These are phyloP conservation scores for Vireo griseus DNA, from an alignment of 2,797 vertebrate genomes.

Conservation along the genomic window DNA sequence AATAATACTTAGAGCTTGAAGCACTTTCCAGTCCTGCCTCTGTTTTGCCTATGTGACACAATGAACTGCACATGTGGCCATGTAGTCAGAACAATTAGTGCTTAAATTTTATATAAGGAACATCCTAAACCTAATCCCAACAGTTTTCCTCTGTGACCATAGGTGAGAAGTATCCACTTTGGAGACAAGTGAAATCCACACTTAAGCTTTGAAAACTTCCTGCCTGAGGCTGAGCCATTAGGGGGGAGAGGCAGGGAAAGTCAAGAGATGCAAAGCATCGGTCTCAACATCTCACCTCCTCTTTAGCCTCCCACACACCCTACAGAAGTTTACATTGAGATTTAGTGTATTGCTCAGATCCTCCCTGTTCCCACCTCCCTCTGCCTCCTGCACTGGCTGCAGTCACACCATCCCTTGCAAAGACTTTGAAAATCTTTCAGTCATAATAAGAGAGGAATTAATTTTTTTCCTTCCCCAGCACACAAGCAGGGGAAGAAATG, in stretches of 20 bases:
- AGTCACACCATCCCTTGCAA: background rate
- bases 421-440: background rate
- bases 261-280: background rate
- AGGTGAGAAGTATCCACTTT: background rate
- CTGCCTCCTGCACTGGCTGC: background rate
- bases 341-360: background rate
- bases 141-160: background rate
- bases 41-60: background rate
- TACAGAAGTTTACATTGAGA: background rate
- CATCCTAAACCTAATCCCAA: background rate
- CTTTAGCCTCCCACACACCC: background rate
- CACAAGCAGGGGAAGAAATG: background rate
- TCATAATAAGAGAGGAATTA: background rate
- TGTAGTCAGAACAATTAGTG: background rate
- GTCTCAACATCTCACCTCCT: background rate
- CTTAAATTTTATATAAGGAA: background rate
- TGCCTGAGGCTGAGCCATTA: background rate
- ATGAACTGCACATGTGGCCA: background rate
- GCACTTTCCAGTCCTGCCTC: background rate
- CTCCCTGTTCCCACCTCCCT: background rate
- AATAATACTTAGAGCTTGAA: background rate
- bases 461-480: background rate
- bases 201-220: background rate
- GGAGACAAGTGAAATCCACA: background rate
- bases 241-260: background rate